Evolutionary conservation across 2,888 invertebrate species (phyloP).

Genomic region (Tipula unca): DNA sequence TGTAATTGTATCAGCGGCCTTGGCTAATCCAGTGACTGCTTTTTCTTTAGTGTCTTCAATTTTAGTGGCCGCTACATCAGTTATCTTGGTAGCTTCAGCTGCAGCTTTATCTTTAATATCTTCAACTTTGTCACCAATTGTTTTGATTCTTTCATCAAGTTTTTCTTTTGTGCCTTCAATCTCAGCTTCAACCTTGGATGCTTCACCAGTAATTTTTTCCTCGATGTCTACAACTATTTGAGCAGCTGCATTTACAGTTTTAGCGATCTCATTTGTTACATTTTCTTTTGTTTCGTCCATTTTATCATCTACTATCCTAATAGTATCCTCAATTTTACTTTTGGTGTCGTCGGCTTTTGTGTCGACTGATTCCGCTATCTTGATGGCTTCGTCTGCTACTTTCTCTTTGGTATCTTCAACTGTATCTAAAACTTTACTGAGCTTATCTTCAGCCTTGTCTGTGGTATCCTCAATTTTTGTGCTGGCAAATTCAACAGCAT

Average conservation of each 20-base stretch:
- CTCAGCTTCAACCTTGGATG: background rate
- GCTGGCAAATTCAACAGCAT: too few species aligned
- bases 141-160: background rate
- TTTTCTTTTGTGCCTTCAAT: background rate
- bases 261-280: background rate
- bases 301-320: conserved; percentile 17
- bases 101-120: too few species aligned
- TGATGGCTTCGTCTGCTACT: conserved; percentile 25
- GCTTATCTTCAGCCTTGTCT: background rate
- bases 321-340: background rate
- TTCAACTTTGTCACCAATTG: background rate
- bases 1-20: too few species aligned
- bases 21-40: too few species aligned
- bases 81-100: too few species aligned
- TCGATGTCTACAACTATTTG: background rate
- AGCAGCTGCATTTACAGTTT: background rate
- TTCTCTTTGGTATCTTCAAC: conserved; percentile 23
- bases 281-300: conserved; percentile 21
- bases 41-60: background rate
- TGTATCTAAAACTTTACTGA: background rate
- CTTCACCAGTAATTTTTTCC: background rate
- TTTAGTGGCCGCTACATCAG: background rate
- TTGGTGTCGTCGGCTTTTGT: background rate
- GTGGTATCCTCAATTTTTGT: conserved; percentile 21
- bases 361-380: background rate